Conservation (phyloP, 2,888 invertebrate species). For the Baccha elongata region DNA sequence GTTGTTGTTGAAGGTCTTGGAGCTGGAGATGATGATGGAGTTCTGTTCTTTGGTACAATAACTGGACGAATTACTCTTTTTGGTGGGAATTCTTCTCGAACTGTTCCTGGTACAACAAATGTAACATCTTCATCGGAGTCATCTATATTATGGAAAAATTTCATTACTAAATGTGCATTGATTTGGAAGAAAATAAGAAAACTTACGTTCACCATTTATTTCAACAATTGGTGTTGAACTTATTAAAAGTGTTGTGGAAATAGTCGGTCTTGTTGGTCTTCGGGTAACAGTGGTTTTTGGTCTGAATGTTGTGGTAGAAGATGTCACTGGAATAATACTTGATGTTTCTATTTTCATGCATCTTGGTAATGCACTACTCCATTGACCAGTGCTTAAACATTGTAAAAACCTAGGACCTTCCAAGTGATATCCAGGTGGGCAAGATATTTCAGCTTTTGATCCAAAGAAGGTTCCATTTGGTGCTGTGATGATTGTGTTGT, state of each 20-base stretch:
- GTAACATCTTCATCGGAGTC: conserved; percentile 81
- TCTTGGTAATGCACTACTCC: conserved; percentile 89
- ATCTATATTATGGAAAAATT: conserved; percentile 66
- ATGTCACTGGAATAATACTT: conserved; percentile 79
- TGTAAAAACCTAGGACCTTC: conserved; percentile 87
- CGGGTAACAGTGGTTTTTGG: conserved; percentile 81
- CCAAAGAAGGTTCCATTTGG: conserved; percentile 87
- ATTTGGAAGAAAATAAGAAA: neutral
- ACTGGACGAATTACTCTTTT: conserved; percentile 80
- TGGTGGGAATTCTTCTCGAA: conserved; percentile 83
- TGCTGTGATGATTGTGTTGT: conserved; percentile 84
- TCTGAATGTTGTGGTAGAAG: conserved; percentile 77
- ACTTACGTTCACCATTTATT: conserved; percentile 79
- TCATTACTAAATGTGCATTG: neutral
- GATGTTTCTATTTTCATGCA: conserved; percentile 87
- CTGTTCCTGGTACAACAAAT: conserved; percentile 81
- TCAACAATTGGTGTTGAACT: conserved; percentile 78
- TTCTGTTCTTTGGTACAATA: conserved; percentile 79
- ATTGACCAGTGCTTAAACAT: conserved; percentile 90
- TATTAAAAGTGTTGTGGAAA: conserved; percentile 77
- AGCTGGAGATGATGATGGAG: conserved; percentile 81
- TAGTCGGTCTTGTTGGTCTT: conserved; percentile 78
- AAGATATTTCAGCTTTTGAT: conserved; percentile 89
- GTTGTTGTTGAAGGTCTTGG: conserved; percentile 81
- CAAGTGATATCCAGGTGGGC: conserved; percentile 87